Evolutionary conservation across 1,140 invertebrate species (phyloP).

Genomic region (Coenobita brevimanus): DNA sequence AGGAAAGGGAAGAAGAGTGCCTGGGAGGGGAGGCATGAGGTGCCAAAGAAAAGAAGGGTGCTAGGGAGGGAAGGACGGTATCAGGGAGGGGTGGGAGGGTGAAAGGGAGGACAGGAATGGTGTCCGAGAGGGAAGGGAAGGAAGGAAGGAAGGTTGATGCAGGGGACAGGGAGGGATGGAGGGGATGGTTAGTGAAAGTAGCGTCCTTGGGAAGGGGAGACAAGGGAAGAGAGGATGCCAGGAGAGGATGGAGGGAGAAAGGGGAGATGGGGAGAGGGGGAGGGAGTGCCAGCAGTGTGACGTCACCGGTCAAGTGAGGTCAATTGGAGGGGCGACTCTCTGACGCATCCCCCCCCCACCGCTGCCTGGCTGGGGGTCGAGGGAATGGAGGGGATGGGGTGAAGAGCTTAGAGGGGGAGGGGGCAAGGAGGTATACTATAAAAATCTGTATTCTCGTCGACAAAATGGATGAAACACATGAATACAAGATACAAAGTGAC

Average conservation of each 20-base stretch:
- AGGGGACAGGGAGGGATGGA: neutral
- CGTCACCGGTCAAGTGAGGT: conserved; percentile 37
- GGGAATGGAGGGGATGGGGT: neutral
- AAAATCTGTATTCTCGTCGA: too few relatives aligned
- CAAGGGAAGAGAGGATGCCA: neutral
- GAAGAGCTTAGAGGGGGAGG: neutral
- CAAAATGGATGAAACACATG: too few relatives aligned
- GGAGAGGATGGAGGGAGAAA: neutral
- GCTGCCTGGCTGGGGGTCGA: neutral
- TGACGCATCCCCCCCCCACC: neutral
- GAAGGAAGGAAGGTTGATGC: neutral
- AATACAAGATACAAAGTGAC: too few relatives aligned
- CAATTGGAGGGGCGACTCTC: conserved; percentile 24
- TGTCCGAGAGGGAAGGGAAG: neutral
- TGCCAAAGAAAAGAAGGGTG: too few relatives aligned
- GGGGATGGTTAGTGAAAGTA: neutral
- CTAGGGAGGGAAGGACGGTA: neutral
- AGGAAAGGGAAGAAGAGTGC: too few relatives aligned
- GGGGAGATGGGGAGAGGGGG: too few relatives aligned
- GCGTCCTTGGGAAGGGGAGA: neutral
- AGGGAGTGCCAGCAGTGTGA: too few relatives aligned
- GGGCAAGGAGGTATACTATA: neutral
- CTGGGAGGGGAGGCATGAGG: too few relatives aligned
- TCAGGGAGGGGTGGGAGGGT: neutral
- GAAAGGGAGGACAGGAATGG: neutral